phyloP scores from a whole-genome alignment of 2,888 invertebrate genomes.

The Tuta absoluta region DNA sequence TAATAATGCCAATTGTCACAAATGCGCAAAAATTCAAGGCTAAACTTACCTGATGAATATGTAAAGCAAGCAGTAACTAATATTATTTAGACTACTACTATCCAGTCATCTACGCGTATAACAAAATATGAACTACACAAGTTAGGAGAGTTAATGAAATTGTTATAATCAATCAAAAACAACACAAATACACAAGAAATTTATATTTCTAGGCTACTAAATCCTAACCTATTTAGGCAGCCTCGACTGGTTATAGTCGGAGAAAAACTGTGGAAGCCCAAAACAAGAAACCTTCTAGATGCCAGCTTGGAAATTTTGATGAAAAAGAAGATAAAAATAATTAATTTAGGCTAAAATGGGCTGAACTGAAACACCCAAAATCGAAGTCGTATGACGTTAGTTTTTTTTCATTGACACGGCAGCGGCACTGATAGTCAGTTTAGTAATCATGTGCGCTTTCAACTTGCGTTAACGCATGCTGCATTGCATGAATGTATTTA shows the following conservation, averaged over 20 bases:
- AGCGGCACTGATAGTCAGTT: background rate
- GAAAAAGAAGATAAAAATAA: background rate
- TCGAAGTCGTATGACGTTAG: background rate
- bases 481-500: too few relatives aligned
- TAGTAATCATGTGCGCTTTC: too few relatives aligned
- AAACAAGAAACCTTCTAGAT: constrained; percentile 62
- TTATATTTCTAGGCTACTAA: constrained; percentile 1
- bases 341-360: background rate
- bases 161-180: background rate
- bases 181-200: constrained; percentile 16
- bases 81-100: background rate
- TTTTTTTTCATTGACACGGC: background rate
- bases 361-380: background rate
- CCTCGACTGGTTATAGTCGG: constrained; percentile 54
- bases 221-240: constrained; percentile 64
- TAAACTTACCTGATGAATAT: background rate
- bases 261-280: constrained; percentile 64
- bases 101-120: background rate
- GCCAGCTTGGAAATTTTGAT: constrained; percentile 65
- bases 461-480: too few relatives aligned
- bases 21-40: background rate
- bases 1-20: too few relatives aligned
- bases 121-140: background rate
- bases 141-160: background rate
- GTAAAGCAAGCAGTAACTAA: background rate